These are phyloP conservation scores for Nomada ruficornis DNA, from an alignment of 2,888 invertebrate species.

Conservation along the genomic window DNA sequence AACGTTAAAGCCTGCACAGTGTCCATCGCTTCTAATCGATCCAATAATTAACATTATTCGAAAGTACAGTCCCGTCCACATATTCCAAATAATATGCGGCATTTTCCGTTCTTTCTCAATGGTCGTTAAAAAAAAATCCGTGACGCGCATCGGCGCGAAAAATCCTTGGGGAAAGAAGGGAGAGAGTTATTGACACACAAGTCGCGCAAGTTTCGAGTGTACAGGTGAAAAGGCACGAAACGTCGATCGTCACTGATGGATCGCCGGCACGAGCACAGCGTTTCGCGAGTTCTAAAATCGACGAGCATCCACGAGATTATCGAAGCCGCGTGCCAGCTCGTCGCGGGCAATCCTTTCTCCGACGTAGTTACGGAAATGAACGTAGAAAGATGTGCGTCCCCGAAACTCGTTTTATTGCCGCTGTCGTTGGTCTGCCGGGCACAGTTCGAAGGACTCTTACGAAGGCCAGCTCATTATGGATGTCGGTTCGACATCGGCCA, in stretches of 20 bases:
- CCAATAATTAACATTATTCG: not conserved
- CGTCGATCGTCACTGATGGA: conserved; percentile 40
- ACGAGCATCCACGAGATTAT: conserved; percentile 50
- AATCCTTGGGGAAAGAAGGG: too few relatives aligned
- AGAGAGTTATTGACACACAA: not conserved
- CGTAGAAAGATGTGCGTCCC: conserved; percentile 22
- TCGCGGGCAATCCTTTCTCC: conserved; percentile 52
- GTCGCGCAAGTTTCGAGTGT: not conserved
- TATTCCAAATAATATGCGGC: too few relatives aligned
- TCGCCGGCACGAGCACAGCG: conserved; percentile 19
- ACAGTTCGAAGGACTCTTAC: conserved; percentile 44
- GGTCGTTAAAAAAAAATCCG: too few relatives aligned
- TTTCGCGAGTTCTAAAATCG: conserved; percentile 61
- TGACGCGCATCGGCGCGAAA: too few relatives aligned
- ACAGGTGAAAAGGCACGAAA: not conserved
- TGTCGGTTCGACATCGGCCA: conserved; percentile 21
- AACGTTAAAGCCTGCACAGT: not conserved
- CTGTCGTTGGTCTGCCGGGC: not conserved
- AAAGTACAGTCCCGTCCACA: too few relatives aligned
- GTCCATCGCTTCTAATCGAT: conserved; percentile 1
- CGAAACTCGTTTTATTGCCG: conserved; percentile 53
- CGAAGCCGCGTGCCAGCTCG: conserved; percentile 13
- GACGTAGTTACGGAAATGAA: conserved; percentile 58
- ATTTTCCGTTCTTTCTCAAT: too few relatives aligned
- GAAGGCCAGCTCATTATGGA: conserved; percentile 44